Conservation (phyloP, 2,888 invertebrate genomes). For the Desoria tigrina region DNA sequence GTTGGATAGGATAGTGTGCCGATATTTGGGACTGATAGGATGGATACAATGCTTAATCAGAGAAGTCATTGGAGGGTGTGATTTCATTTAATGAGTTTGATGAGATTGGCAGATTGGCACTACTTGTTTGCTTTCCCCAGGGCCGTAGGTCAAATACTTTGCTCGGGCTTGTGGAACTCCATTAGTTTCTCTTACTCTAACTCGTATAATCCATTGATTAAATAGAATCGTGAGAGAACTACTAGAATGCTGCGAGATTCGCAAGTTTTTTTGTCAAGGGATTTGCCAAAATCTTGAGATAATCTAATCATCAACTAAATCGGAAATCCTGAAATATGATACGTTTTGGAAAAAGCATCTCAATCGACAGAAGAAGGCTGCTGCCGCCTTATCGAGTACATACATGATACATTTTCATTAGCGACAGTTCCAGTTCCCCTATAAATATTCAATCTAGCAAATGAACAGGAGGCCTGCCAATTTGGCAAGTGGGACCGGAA, state of each 20-base stretch:
- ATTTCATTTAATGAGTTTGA: slow-evolving; percentile 19
- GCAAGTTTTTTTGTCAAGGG: too few relatives aligned
- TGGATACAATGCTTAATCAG: slow-evolving; percentile 15
- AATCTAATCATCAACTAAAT: too few relatives aligned
- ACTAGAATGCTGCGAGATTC: too few relatives aligned
- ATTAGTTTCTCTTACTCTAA: too few relatives aligned
- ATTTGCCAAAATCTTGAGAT: too few relatives aligned
- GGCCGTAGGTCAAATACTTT: too few relatives aligned
- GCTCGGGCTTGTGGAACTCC: too few relatives aligned
- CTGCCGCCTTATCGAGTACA: slow-evolving; percentile 2
- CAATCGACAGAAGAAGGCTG: slow-evolving; percentile 3
- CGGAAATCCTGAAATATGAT: too few relatives aligned
- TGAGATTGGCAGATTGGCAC: slow-evolving; percentile 11
- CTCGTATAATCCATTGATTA: too few relatives aligned
- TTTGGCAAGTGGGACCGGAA: slow-evolving; percentile 48
- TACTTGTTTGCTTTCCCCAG: background rate
- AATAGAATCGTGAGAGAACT: too few relatives aligned
- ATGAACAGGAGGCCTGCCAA: slow-evolving; percentile 37
- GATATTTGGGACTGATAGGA: background rate
- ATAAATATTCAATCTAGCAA: slow-evolving; percentile 14
- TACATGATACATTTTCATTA: background rate
- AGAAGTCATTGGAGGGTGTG: slow-evolving; percentile 18
- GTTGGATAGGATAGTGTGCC: background rate
- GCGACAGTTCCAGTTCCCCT: background rate
- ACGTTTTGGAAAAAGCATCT: background rate